These are phyloP conservation scores for Mimumesa dahlbomi DNA, from an alignment of 2,888 invertebrate species.

Conservation along the genomic window DNA sequence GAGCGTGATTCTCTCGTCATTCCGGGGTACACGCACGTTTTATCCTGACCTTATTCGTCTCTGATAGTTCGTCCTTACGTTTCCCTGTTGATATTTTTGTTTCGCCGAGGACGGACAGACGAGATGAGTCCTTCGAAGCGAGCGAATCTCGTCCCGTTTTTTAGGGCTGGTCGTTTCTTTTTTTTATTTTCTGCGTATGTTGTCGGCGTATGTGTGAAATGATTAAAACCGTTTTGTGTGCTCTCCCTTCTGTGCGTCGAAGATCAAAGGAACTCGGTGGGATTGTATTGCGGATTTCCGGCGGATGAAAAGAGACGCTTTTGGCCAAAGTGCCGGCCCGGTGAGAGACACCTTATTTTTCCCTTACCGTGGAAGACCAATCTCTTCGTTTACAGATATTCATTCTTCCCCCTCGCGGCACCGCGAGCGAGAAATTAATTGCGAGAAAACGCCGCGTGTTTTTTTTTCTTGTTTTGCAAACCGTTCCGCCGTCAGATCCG, in stretches of 20 bases:
- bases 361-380: neutral
- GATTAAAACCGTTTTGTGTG: slow-evolving; percentile 31
- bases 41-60: too few species aligned
- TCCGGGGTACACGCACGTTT: too few species aligned
- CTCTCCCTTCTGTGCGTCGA: slow-evolving; percentile 3
- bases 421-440: neutral
- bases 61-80: too few species aligned
- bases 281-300: slow-evolving; percentile 34
- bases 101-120: slow-evolving; percentile 8
- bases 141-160: slow-evolving; percentile 9
- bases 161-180: too few species aligned
- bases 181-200: slow-evolving; percentile 21
- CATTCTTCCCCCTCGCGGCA: neutral
- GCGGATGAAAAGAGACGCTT: slow-evolving; percentile 30
- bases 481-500: too few species aligned
- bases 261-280: slow-evolving; percentile 41
- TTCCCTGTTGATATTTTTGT: too few species aligned
- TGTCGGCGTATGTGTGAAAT: slow-evolving; percentile 27
- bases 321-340: slow-evolving; percentile 5
- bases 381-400: neutral
- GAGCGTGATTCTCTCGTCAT: too few species aligned
- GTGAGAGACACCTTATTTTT: neutral
- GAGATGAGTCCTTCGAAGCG: slow-evolving; percentile 31
- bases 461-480: too few species aligned
- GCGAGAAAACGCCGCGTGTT: neutral